Conservation (phyloP, 2,888 invertebrate genomes). For the Selenia dentaria region DNA sequence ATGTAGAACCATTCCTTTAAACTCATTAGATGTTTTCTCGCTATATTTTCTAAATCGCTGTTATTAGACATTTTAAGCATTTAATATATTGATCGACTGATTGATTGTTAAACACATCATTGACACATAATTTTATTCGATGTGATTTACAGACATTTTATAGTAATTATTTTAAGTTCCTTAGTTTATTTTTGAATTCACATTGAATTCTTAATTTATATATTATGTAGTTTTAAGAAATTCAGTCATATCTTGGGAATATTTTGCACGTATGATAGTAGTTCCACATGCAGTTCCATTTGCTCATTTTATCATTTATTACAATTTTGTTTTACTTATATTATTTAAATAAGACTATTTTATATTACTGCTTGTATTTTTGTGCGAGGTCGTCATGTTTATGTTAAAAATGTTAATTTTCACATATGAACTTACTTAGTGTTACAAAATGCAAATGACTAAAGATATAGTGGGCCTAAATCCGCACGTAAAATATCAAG, state of each 20-base stretch:
- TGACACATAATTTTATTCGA: slow-evolving; percentile 32
- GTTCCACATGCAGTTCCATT: slow-evolving; percentile 56
- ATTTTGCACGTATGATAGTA: slow-evolving; percentile 64
- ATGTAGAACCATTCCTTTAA: slow-evolving; percentile 74
- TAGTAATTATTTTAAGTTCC: slow-evolving; percentile 47
- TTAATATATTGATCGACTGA: slow-evolving; percentile 70
- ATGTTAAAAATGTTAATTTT: too few relatives aligned
- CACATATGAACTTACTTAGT: too few relatives aligned
- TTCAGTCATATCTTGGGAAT: slow-evolving; percentile 34
- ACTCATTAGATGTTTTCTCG: slow-evolving; percentile 63
- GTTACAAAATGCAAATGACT: too few relatives aligned
- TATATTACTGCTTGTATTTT: slow-evolving; percentile 42
- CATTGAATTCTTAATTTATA: slow-evolving; percentile 53
- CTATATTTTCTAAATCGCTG: slow-evolving; percentile 56
- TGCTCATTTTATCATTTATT: slow-evolving; percentile 51
- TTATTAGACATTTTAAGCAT: slow-evolving; percentile 64
- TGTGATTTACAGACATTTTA: slow-evolving; percentile 44
- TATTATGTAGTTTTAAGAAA: slow-evolving; percentile 29
- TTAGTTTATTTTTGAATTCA: slow-evolving; percentile 52
- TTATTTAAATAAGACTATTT: slow-evolving; percentile 38
- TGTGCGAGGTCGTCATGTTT: slow-evolving; percentile 33
- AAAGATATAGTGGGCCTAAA: slow-evolving; percentile 7
- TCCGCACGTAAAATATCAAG: slow-evolving; percentile 51
- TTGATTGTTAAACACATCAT: slow-evolving; percentile 60
- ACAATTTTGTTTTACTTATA: slow-evolving; percentile 38